Evolutionary conservation across 2,888 invertebrate genomes (phyloP), one percentile per base, ranked within the genome.

Genomic region (Glaucopsyche alexis): DNA sequence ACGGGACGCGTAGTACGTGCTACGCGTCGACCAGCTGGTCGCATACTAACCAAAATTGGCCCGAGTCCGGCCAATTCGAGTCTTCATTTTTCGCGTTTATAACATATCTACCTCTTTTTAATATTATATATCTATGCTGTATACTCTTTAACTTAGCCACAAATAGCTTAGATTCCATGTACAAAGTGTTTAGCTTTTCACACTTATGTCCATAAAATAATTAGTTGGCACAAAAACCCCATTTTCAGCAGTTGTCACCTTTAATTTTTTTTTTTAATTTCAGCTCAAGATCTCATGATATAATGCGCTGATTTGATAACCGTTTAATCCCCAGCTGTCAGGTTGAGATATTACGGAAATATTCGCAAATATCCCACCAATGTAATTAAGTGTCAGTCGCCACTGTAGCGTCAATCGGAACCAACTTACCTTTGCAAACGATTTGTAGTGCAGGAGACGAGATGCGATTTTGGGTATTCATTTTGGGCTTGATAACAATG

Each of bases 351-450:
- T 78, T 75, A 75, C 76, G 71, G 64, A 75, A 77, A 76, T 74
- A 75, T 79, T 74, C 78, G 81, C 81, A 83, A 84, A 83, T 79
- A 81, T 77, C 81, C 76, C 73, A 79, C 80, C 81, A 83, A 84
- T 83, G 82, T 85, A 89, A 87, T 88, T 88, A 88, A 83, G 80
- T 76, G 80, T 81, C 82, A 81, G 81, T 83, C 82, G 83, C 84
- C 84, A 85, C 84, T 78, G 83, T 77, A 72, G 79, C 83, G 85
- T 87, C 86, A 85, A 82, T 85, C 83, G 81, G 81, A 84, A 84
- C 84, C 84, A 84, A 83, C 80, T 79, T 79, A 82, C 81, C 80
- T 81, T 81, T 84, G 79, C 83, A 82, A 85, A 82, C 86, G 80
- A 72, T 74, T 73, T 75, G 45, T 76, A 77, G 72, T 69, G 1